phyloP scores from a whole-genome alignment of 2,797 vertebrate species.

The Nothura maculosa region DNA sequence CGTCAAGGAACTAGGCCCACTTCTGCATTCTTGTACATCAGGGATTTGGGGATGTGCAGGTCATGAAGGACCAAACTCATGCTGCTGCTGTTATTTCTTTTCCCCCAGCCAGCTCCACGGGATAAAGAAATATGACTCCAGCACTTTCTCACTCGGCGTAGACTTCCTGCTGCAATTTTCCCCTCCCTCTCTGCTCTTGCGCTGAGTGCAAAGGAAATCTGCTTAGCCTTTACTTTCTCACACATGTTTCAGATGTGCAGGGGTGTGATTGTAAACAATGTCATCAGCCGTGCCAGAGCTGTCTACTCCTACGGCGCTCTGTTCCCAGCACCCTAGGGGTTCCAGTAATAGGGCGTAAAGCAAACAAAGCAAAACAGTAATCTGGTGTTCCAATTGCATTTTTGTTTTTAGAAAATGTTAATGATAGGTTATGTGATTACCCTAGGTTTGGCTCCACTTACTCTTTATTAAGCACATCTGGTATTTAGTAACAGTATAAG shows the following conservation, averaged over 20 bases:
- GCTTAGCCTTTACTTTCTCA: constrained; percentile 79
- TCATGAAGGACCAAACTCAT: background rate
- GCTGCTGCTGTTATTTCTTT: background rate
- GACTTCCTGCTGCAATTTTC: constrained; percentile 68
- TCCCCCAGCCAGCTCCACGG: background rate
- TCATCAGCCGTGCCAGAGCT: constrained; percentile 67
- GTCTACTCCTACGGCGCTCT: constrained; percentile 72
- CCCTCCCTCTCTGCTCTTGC: constrained; percentile 23
- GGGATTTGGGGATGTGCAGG: background rate
- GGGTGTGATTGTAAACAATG: constrained; percentile 81
- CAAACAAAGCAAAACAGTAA: constrained; percentile 85
- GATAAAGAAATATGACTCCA: constrained; percentile 59
- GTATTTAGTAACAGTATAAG: constrained; percentile 91
- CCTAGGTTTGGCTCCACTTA: constrained; percentile 82
- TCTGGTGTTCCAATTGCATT: constrained; percentile 80
- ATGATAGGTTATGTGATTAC: constrained; percentile 90
- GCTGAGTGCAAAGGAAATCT: constrained; percentile 43
- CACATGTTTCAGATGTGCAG: constrained; percentile 80
- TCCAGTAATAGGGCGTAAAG: constrained; percentile 82
- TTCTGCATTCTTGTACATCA: background rate
- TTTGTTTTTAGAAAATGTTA: constrained; percentile 86
- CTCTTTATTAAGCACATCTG: constrained; percentile 86
- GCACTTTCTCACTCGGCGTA: constrained; percentile 42
- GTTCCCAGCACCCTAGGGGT: constrained; percentile 80
- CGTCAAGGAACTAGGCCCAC: constrained; percentile 15